phyloP scores from a whole-genome alignment of 1,140 invertebrate genomes.

The Drosophila bifasciata region DNA sequence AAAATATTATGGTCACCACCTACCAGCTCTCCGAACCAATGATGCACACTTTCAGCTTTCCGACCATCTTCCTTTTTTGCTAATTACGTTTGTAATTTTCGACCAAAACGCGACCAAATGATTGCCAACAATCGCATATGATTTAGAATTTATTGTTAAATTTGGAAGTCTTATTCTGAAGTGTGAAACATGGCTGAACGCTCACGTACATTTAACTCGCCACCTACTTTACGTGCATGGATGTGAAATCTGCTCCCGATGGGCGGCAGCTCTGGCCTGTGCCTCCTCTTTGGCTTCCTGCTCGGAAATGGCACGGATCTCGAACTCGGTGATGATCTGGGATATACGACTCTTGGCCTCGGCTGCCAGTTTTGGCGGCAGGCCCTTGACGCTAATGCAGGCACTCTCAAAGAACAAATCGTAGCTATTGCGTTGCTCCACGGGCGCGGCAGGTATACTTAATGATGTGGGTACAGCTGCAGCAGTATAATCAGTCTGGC shows the following conservation, averaged over 20 bases:
- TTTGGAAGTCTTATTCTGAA: conserved; percentile 23
- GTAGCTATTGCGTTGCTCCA: conserved; percentile 56
- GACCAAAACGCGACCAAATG: conserved; percentile 34
- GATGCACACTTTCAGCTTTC: conserved; percentile 61
- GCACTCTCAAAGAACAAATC: conserved; percentile 77
- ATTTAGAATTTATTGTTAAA: conserved; percentile 20
- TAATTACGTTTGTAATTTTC: conserved; percentile 27
- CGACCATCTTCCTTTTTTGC: conserved; percentile 26
- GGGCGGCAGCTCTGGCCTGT: background rate
- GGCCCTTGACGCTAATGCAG: conserved; percentile 62
- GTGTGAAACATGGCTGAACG: conserved; percentile 2
- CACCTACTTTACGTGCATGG: conserved; percentile 42
- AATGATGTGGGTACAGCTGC: background rate
- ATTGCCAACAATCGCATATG: conserved; percentile 1
- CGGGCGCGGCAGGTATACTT: background rate
- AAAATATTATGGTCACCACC: conserved; percentile 6
- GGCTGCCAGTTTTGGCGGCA: conserved; percentile 70
- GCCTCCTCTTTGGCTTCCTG: conserved; percentile 41
- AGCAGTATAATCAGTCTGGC: background rate
- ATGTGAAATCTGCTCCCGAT: background rate
- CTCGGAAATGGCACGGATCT: conserved; percentile 70
- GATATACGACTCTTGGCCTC: conserved; percentile 73
- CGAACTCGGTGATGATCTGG: conserved; percentile 73
- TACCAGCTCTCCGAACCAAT: conserved; percentile 69
- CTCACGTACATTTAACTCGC: conserved; percentile 29